phyloP scores from a whole-genome alignment of 2,113 vertebrate species.

The Erinaceus europaeus region DNA sequence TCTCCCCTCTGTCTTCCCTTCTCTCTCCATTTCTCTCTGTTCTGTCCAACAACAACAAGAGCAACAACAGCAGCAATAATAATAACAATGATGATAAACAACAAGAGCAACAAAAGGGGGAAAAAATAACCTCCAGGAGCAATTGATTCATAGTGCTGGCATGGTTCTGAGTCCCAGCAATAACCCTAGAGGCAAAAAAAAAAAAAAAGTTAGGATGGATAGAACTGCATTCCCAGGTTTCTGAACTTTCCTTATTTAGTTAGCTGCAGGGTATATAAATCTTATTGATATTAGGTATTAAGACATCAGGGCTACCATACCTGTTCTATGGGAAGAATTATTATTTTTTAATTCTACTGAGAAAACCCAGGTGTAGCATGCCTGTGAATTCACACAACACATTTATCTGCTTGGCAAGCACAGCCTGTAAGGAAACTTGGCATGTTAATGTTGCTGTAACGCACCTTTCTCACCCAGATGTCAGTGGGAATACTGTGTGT shows the following conservation, averaged over 20 bases:
- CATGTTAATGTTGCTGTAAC: background rate
- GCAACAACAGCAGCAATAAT: too few species aligned
- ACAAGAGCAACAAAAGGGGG: too few species aligned
- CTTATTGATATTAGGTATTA: constrained; percentile 17
- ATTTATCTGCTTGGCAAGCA: constrained; percentile 49
- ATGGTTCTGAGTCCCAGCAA: too few species aligned
- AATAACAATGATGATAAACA: too few species aligned
- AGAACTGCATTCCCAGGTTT: background rate
- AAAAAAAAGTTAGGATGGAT: background rate
- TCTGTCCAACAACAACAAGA: too few species aligned
- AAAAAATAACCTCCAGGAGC: too few species aligned
- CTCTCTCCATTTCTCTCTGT: too few species aligned
- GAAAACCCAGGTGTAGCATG: background rate
- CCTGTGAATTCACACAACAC: constrained; percentile 30
- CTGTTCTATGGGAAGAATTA: constrained; percentile 42
- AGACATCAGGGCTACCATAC: background rate
- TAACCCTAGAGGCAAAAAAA: too few species aligned
- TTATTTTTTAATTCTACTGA: background rate
- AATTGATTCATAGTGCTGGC: too few species aligned
- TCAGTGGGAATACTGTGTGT: background rate
- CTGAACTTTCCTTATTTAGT: constrained; percentile 7
- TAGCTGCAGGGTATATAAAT: constrained; percentile 1
- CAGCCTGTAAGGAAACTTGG: background rate
- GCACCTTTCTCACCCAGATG: background rate
- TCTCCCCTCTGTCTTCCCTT: too few species aligned